phyloP scores from a whole-genome alignment of 2,113 vertebrate species.

The Xiphophorus maculatus region DNA sequence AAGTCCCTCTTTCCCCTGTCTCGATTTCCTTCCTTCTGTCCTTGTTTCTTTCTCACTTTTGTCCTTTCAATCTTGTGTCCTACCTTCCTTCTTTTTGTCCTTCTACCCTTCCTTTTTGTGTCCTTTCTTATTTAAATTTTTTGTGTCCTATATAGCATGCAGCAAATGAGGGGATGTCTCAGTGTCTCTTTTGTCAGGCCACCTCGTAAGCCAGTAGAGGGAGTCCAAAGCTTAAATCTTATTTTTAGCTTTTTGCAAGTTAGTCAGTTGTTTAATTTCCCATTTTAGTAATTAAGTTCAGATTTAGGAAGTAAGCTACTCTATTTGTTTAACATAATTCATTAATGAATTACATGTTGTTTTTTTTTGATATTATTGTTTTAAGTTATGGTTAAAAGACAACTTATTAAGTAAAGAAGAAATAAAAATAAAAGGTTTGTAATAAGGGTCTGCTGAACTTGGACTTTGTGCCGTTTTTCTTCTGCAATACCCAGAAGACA shows the following conservation, averaged over 20 bases:
- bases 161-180: not conserved
- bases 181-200: constrained; percentile 3
- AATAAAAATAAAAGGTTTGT: not conserved
- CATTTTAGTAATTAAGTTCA: not conserved
- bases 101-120: too few species aligned
- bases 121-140: too few species aligned
- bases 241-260: constrained; percentile 22
- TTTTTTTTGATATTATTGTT: not conserved
- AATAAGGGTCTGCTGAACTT: constrained; percentile 12
- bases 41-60: too few species aligned
- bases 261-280: constrained; percentile 18
- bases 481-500: not conserved
- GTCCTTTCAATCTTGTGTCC: too few species aligned
- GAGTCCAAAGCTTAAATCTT: constrained; percentile 51
- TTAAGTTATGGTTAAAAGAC: not conserved
- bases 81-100: too few species aligned
- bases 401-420: not conserved
- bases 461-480: not conserved
- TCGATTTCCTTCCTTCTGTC: too few species aligned
- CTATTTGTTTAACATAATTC: not conserved
- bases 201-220: constrained; percentile 58
- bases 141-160: not conserved
- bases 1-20: too few species aligned
- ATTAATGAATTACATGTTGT: constrained; percentile 1
- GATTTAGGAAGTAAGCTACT: not conserved